Percentiles rank a stretch among this genome's conserved stretches.
Conservation (phyloP, 1,140 invertebrate species). For the Drosophila prosaltans region DNA sequence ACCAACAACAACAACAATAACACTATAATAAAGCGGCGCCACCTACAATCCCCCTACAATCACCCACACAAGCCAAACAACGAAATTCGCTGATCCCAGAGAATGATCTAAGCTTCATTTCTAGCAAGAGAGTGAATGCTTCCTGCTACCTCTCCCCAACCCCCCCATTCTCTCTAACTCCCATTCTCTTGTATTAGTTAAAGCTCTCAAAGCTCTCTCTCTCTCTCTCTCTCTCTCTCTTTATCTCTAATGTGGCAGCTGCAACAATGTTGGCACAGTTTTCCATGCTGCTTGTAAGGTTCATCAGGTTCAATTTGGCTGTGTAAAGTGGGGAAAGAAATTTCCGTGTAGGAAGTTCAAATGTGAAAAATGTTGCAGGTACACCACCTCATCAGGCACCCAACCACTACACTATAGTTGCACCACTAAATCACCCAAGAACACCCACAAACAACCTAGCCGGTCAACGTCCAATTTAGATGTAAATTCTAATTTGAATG, state of each 20-base stretch:
- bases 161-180: conserved; percentile 3
- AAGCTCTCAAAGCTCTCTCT: conserved; percentile 27
- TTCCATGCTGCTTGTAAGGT: conserved; percentile 18
- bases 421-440: neutral
- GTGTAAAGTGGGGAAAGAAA: conserved; percentile 3
- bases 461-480: conserved; percentile 13
- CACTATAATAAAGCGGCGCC: neutral
- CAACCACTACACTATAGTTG: neutral
- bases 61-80: conserved; percentile 3
- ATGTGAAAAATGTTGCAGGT: conserved; percentile 9
- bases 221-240: conserved; percentile 42
- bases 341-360: conserved; percentile 5
- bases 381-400: neutral
- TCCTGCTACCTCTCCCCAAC: conserved; percentile 33
- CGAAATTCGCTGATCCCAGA: conserved; percentile 31
- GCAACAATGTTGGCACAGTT: conserved; percentile 40
- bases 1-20: neutral
- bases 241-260: conserved; percentile 41
- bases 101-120: conserved; percentile 38
- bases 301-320: conserved; percentile 22
- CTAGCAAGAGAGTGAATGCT: conserved; percentile 21
- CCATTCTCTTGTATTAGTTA: conserved; percentile 12
- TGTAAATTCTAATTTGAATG: conserved; percentile 47
- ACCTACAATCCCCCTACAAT: conserved; percentile 28
- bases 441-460: conserved; percentile 3